Conservation (phyloP, 2,888 invertebrate genomes). For the Phengaris arion region DNA sequence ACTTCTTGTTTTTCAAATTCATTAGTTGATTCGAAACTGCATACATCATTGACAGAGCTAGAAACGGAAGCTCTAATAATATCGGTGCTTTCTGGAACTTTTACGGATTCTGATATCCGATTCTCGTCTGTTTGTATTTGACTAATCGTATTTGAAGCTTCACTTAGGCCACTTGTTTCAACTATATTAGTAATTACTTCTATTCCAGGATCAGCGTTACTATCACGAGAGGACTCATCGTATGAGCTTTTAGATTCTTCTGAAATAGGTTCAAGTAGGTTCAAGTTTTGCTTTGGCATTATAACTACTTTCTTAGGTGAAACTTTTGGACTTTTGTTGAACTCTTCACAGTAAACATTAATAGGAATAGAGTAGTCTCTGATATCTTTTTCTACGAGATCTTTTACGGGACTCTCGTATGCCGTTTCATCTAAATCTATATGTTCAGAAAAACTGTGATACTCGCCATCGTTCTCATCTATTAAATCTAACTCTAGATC, state of each 20-base stretch:
- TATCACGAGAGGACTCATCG: conserved; percentile 56
- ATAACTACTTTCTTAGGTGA: conserved; percentile 54
- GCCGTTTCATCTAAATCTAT: conserved; percentile 58
- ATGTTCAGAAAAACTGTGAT: conserved; percentile 69
- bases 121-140: not conserved
- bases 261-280: conserved; percentile 63
- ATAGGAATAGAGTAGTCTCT: conserved; percentile 73
- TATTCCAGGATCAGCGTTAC: conserved; percentile 32
- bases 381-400: conserved; percentile 70
- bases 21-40: conserved; percentile 63
- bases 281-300: conserved; percentile 40
- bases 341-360: conserved; percentile 67
- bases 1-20: conserved; percentile 70
- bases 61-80: conserved; percentile 39
- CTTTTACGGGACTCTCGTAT: conserved; percentile 71
- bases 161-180: not conserved
- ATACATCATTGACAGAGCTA: conserved; percentile 51
- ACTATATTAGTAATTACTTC: not conserved
- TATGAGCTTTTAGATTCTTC: conserved; percentile 72
- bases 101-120: not conserved
- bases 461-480: conserved; percentile 65
- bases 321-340: conserved; percentile 50
- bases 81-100: conserved; percentile 27
- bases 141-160: not conserved
- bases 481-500: conserved; percentile 43